phyloP scores from a whole-genome alignment of 2,888 invertebrate species.

The Pimpla rufipes region DNA sequence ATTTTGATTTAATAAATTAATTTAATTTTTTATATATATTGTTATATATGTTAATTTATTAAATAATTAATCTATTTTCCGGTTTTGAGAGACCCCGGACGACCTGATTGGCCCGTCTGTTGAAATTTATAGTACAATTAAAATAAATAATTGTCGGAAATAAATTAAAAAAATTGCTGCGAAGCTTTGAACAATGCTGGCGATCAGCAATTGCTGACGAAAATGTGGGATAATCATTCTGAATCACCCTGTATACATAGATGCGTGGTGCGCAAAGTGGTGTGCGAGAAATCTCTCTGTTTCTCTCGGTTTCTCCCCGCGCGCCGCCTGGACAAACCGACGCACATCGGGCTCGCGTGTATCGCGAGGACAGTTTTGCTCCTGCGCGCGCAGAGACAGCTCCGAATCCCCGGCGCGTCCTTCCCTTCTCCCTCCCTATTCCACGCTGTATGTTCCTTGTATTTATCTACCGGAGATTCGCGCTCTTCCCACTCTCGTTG shows the following conservation, averaged over 20 bases:
- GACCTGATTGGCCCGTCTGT: no score
- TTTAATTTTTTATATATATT: no score
- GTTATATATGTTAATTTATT: no score
- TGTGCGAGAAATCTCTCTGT: conserved; percentile 39
- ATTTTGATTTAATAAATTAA: no score
- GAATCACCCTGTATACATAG: background rate
- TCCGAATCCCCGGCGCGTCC: conserved; percentile 33
- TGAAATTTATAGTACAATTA: no score
- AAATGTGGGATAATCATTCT: no score
- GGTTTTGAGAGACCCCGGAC: no score
- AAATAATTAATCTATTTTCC: no score
- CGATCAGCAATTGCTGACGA: no score
- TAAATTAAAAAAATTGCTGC: no score
- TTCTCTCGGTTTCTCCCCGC: background rate
- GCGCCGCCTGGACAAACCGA: background rate
- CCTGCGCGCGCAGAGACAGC: conserved; percentile 32
- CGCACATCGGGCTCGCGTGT: conserved; percentile 2
- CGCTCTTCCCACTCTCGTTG: conserved; percentile 42
- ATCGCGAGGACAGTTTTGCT: conserved; percentile 44
- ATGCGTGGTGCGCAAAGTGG: background rate
- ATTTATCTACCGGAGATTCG: conserved; percentile 44
- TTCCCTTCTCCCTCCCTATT: conserved; percentile 37
- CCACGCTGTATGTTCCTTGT: conserved; percentile 32
- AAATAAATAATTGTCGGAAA: no score
- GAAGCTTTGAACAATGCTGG: no score